Conservation (phyloP, 2,888 invertebrate species). For the Brachyptera risi region DNA sequence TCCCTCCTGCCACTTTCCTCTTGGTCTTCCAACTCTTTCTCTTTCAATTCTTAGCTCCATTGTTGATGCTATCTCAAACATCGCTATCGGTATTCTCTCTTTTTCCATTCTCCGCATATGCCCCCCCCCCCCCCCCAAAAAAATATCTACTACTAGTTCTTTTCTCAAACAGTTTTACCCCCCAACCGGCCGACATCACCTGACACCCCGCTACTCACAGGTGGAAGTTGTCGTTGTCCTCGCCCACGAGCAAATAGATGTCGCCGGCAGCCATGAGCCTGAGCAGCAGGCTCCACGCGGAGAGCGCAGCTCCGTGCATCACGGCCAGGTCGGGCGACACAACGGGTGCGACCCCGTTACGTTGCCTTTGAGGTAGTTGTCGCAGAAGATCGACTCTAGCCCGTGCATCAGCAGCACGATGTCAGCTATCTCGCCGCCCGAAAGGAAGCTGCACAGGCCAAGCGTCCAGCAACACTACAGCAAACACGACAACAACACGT, state of each 20-base stretch:
- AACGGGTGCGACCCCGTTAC: slow-evolving; percentile 61
- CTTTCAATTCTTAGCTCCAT: too few relatives aligned
- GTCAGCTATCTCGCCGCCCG: slow-evolving; percentile 72
- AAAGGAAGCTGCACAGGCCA: slow-evolving; percentile 76
- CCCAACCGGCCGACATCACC: too few relatives aligned
- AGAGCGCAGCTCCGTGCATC: slow-evolving; percentile 81
- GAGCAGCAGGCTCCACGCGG: slow-evolving; percentile 85
- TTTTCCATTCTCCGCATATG: too few relatives aligned
- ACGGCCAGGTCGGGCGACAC: slow-evolving; percentile 64
- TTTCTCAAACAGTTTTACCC: too few relatives aligned
- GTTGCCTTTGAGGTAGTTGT: slow-evolving; percentile 80
- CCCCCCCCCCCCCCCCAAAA: too few relatives aligned
- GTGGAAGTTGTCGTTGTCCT: slow-evolving; percentile 44
- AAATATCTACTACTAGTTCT: too few relatives aligned
- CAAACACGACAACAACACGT: too few relatives aligned
- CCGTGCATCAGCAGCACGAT: slow-evolving; percentile 69
- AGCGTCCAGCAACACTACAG: slow-evolving; percentile 79
- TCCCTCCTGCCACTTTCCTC: too few relatives aligned
- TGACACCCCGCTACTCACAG: slow-evolving; percentile 32
- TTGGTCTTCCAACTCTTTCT: too few relatives aligned
- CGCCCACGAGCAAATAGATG: slow-evolving; percentile 57
- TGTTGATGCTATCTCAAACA: too few relatives aligned
- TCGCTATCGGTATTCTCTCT: too few relatives aligned
- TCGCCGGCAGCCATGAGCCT: slow-evolving; percentile 72
- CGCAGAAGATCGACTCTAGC: slow-evolving; percentile 73